Evolutionary conservation across 2,797 vertebrate species (phyloP).

Genomic region (Loris lydekkerianus): DNA sequence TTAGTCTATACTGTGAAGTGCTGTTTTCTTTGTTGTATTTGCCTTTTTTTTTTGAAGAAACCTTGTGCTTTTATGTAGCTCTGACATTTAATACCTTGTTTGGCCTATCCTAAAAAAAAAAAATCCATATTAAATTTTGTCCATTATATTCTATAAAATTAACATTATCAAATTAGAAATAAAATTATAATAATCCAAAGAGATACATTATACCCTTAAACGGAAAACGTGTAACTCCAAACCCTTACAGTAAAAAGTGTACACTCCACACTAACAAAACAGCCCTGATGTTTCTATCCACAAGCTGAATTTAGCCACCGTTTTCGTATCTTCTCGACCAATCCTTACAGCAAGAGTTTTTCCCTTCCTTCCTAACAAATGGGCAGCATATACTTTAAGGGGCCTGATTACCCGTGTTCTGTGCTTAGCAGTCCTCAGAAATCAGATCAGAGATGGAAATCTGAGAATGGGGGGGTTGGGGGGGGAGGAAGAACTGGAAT

Average conservation of each 20-base stretch:
- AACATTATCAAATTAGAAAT: background rate
- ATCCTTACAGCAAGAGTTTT: background rate
- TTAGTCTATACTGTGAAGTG: background rate
- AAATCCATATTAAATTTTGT: background rate
- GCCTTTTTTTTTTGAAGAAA: background rate
- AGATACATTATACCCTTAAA: background rate
- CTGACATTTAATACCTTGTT: background rate
- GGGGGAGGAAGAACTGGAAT: background rate
- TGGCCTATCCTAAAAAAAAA: background rate
- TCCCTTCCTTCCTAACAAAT: background rate
- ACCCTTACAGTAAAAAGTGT: background rate
- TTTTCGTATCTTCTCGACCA: background rate
- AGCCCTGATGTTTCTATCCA: background rate
- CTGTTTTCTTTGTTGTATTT: conserved; percentile 8
- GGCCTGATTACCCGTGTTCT: background rate
- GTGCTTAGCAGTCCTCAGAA: background rate
- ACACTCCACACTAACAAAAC: background rate
- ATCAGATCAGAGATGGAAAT: background rate
- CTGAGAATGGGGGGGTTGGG: too few species aligned
- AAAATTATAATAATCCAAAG: background rate
- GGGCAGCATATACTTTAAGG: background rate
- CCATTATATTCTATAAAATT: background rate
- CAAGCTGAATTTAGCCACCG: background rate
- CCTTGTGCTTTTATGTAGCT: background rate
- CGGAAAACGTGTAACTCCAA: background rate